A percentile compares a stretch with the other conserved stretches of the same genome.
phyloP scores from a whole-genome alignment of 1,140 invertebrate species.

The Drosophila biarmipes region DNA sequence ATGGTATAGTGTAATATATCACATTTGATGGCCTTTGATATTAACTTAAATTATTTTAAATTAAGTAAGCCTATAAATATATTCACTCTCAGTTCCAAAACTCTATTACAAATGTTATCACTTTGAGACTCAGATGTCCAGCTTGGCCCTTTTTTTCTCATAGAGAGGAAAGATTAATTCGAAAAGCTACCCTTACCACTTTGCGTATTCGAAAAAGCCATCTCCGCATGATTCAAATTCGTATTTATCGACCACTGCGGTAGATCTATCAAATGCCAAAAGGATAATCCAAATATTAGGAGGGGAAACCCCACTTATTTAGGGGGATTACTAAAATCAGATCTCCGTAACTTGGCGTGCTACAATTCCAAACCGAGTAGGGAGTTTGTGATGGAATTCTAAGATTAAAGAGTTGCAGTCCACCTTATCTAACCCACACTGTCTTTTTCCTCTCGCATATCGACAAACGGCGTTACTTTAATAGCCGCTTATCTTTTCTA shows the following conservation, averaged over 20 bases:
- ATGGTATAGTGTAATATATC: no score
- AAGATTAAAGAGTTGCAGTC: background rate
- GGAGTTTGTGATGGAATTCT: background rate
- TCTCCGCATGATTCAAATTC: background rate
- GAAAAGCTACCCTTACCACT: no score
- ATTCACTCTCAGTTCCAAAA: no score
- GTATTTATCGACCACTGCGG: no score
- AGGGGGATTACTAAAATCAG: background rate
- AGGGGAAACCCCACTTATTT: no score
- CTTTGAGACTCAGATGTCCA: no score
- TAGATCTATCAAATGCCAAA: background rate
- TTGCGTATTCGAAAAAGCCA: background rate
- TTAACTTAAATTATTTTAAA: no score
- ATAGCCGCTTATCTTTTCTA: slow-evolving; percentile 1
- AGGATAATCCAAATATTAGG: background rate
- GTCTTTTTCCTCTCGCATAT: background rate
- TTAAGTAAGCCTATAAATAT: no score
- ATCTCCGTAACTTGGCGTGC: background rate
- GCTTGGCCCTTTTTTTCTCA: no score
- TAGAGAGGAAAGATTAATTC: no score
- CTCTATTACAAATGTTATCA: no score
- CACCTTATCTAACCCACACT: background rate
- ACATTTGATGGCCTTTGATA: no score
- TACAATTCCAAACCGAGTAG: background rate
- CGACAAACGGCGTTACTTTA: background rate